Evolutionary conservation across 2,888 invertebrate species (phyloP), one percentile per base, ranked within the genome.

Genomic region (Drepanosiphum platanoidis): DNA sequence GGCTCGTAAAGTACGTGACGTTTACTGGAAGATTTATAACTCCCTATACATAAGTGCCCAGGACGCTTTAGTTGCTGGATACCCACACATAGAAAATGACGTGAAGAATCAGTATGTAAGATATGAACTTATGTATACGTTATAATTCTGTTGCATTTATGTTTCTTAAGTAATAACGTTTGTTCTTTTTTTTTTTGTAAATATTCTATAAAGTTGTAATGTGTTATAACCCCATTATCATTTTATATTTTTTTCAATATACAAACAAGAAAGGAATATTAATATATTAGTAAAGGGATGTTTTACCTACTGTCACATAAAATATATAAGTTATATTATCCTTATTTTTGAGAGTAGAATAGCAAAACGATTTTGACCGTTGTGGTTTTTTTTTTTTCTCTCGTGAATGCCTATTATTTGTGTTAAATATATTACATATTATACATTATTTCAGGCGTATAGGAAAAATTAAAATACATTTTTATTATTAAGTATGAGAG

Each of bases 21-120:
- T 99, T 0, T 99, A 99, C 90, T 99, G 99, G 99, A 99, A 99
- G 91, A 98, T 98, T 88, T 99, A 99, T 91, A 99, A 99, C 91
- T 98, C 98, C 0, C 92, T 99, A 82, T 99, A 99, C 89, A 99
- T 99, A 88, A 99, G 99, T 39, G 98, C 97, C 11, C 99, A 99
- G 90, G 99, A 99, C 90, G 96, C 99, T 1, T 92, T 99, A 81
- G 97, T 99, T 42, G 97, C 97, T 72, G 97, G 98, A 27, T 99
- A 98, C 91, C 99, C 99, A n/a, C 92, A 98, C 88, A 95, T 99
- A 90, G 94, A 94, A 87, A 97, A 99, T 90, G 98, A 98, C 90
- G 96, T 97, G 86, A 96, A 96, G 90, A 98, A 97, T 91, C 95
- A 96, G 89, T 98, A 95, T 90, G 92, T 95, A 88, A 93, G 98